A percentile compares a stretch with the other conserved stretches of the same genome.
Evolutionary conservation across 35 echinoderm and acorn worm species (phyloP).

Genomic region (Nesometra sesokonis): DNA sequence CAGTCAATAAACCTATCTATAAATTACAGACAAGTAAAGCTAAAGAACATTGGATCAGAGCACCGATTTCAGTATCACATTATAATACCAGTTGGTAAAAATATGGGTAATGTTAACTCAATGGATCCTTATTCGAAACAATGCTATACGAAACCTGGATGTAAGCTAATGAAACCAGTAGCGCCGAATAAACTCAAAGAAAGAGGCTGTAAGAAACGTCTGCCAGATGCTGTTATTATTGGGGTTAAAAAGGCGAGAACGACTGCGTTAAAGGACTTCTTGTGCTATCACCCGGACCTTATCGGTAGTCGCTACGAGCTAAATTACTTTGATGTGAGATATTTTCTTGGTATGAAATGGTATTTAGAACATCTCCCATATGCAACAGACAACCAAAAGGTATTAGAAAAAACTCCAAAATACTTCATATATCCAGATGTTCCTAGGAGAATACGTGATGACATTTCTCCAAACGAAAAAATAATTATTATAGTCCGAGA

Average conservation of each 20-base stretch:
- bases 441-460: slow-evolving; percentile 16
- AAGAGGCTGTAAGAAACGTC: slow-evolving; percentile 7
- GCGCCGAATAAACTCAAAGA: background rate
- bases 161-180: background rate
- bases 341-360: slow-evolving; percentile 47
- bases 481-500: slow-evolving; percentile 33
- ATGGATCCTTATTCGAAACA: background rate
- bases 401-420: slow-evolving; percentile 68
- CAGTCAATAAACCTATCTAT: too few relatives aligned
- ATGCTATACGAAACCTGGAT: background rate
- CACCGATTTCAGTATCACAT: too few relatives aligned
- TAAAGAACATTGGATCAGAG: too few relatives aligned
- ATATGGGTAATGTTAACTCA: too few relatives aligned
- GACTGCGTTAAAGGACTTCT: slow-evolving; percentile 15
- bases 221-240: slow-evolving; percentile 25
- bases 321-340: slow-evolving; percentile 5
- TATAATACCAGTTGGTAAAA: too few relatives aligned
- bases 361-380: slow-evolving; percentile 46
- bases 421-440: slow-evolving; percentile 40
- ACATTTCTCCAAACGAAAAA: slow-evolving; percentile 21
- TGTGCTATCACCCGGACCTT: slow-evolving; percentile 26
- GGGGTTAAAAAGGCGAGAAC: slow-evolving; percentile 45
- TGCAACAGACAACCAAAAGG: slow-evolving; percentile 42
- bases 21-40: too few relatives aligned
- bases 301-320: background rate